Evolutionary conservation across 2,113 vertebrate species (phyloP), one percentile per base, ranked within the genome.

Genomic region (Crypturellus undulatus): DNA sequence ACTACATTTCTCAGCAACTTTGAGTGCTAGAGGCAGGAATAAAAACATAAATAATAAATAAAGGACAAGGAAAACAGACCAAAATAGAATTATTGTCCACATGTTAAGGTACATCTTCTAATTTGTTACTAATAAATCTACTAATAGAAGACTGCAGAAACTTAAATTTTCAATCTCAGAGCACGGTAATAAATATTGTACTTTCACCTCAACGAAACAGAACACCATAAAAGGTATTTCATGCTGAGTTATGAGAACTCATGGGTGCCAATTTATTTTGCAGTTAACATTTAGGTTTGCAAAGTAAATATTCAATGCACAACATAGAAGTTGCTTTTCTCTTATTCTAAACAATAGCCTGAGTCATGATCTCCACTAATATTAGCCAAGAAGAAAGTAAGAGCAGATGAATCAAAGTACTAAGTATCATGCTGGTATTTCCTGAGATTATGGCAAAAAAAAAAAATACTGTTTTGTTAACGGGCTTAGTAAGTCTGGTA

Each of bases 351-450:
- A 77, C 25, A 79, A 18, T 12, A 70, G 11, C 45, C 86, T 86
- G 90, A 64, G 28, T 63, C 58, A 45, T 58, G 71, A 79, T 51
- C 36, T 92, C 45, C 45, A 59, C 43, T 78, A 87, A 59, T 38
- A 76, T 6, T 8, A 90, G 54, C 54, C 28, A 91, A 86, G 45
- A 76, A 91, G 60, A 89, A 76, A 95, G 56, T 56, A 72, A 71
- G 69, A 81, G 45, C 42, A 92, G 92, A 64, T 63, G 15, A 78
- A 89, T 79, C 62, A 83, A 94, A 42, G 49, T 67, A 94, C 90
- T 69, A 94, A 64, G 72, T 84, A 96, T 52, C 59, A 84, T 13
- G 32, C 6, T 87, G 63, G 69, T 72, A 94, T 78, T 96, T 92
- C 90, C 84, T 7, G 0, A 93, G 71, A 81, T 62, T 70, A 79